Percentiles rank a stretch among this genome's conserved stretches.
These are phyloP conservation scores for Taxidea taxus DNA, from an alignment of 2,113 vertebrate genomes.

Conservation along the genomic window DNA sequence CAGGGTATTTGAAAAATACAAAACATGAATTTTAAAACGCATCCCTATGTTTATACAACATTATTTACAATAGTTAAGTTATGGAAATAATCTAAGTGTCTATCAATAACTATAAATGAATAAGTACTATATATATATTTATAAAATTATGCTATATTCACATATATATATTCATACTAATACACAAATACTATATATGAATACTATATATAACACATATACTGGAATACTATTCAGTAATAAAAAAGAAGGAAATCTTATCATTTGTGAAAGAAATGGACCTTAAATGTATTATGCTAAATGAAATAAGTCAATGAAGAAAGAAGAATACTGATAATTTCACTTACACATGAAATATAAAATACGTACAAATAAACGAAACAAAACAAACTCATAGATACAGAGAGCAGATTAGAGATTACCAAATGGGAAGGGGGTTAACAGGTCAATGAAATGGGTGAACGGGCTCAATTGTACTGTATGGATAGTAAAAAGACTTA, in stretches of 20 bases:
- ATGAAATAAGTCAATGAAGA: not conserved
- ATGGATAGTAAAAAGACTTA: not conserved
- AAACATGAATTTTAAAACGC: not conserved
- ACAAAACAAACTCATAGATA: not conserved
- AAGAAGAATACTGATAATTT: not conserved
- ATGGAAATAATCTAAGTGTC: not conserved
- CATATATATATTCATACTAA: not conserved
- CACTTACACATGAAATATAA: not conserved
- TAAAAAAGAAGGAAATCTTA: not conserved
- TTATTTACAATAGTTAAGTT: not conserved
- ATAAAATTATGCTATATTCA: not conserved
- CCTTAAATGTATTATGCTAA: not conserved
- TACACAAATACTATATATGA: not conserved
- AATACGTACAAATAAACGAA: not conserved
- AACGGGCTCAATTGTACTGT: not conserved
- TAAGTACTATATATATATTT: not conserved
- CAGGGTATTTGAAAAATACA: not conserved
- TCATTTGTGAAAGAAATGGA: not conserved
- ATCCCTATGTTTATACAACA: not conserved
- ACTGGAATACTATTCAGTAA: not conserved
- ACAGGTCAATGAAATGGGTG: not conserved
- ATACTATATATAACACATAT: not conserved
- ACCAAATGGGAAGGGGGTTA: not conserved
- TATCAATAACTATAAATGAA: not conserved
- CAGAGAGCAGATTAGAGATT: not conserved